phyloP scores from a whole-genome alignment of 2,888 invertebrate species.

The Drosophila hawaiiensis region DNA sequence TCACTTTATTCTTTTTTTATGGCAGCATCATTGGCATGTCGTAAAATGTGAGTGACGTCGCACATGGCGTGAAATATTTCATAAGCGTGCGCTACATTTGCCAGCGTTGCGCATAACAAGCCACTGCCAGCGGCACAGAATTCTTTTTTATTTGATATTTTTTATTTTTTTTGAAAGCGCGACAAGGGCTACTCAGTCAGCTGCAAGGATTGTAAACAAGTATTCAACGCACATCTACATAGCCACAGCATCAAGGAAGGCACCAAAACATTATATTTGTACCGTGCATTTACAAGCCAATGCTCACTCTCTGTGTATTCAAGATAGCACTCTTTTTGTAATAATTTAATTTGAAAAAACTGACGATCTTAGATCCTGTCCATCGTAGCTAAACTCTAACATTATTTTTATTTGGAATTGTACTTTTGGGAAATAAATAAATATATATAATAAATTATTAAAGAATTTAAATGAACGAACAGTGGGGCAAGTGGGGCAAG shows the following conservation, averaged over 20 bases:
- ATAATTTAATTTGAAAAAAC: background rate
- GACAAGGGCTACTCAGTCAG: constrained; percentile 35
- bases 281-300: too few species aligned
- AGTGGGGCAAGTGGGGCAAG: background rate
- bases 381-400: background rate
- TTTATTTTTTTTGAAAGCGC: constrained; percentile 14
- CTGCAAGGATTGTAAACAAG: constrained; percentile 73
- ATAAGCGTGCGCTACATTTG: constrained; percentile 73
- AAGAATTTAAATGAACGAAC: background rate
- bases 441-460: background rate
- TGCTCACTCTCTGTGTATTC: background rate
- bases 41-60: constrained; percentile 74
- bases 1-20: constrained; percentile 50
- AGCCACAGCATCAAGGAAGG: constrained; percentile 18
- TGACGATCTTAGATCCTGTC: background rate
- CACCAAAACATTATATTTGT: background rate
- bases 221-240: constrained; percentile 14
- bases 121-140: constrained; percentile 56
- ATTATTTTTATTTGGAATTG: background rate
- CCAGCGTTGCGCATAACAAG: constrained; percentile 60
- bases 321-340: background rate
- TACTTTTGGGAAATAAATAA: background rate
- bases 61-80: constrained; percentile 64
- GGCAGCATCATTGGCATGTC: constrained; percentile 78
- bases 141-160: constrained; percentile 21